Percentiles rank a stretch among this genome's conserved stretches.
phyloP scores from a whole-genome alignment of 2,888 invertebrate genomes.

The Dicyrtoma fusca region DNA sequence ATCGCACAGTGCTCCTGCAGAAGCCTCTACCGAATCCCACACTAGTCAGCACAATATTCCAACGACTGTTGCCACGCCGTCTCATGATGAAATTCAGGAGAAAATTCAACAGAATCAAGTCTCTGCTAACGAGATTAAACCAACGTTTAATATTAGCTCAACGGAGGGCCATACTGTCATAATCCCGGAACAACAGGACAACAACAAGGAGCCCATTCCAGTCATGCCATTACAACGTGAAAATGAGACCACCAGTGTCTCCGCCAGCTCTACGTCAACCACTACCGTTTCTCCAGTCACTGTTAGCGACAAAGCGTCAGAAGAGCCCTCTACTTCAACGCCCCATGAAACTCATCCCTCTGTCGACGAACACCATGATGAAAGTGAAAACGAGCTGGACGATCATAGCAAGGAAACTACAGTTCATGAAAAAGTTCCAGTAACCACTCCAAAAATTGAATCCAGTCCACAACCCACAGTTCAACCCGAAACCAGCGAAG shows the following conservation, averaged over 20 bases:
- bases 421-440: slow-evolving; percentile 1
- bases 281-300: neutral
- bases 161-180: slow-evolving; percentile 42
- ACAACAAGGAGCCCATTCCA: slow-evolving; percentile 36
- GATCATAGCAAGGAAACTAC: neutral
- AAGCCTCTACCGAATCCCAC: too few relatives aligned
- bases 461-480: neutral
- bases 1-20: too few relatives aligned
- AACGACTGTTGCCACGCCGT: slow-evolving; percentile 15
- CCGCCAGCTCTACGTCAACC: slow-evolving; percentile 7
- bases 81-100: slow-evolving; percentile 30
- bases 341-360: neutral
- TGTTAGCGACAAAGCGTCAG: neutral
- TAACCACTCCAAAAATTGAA: neutral
- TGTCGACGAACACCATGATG: neutral
- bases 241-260: slow-evolving; percentile 32
- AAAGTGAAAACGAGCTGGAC: neutral
- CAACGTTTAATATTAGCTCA: slow-evolving; percentile 9
- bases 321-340: neutral
- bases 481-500: neutral
- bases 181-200: slow-evolving; percentile 41
- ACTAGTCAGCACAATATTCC: neutral
- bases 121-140: neutral
- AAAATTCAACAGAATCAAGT: neutral
- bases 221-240: slow-evolving; percentile 43